Conservation (phyloP, 2,888 invertebrate species). For the Callyntrura sp. region DNA sequence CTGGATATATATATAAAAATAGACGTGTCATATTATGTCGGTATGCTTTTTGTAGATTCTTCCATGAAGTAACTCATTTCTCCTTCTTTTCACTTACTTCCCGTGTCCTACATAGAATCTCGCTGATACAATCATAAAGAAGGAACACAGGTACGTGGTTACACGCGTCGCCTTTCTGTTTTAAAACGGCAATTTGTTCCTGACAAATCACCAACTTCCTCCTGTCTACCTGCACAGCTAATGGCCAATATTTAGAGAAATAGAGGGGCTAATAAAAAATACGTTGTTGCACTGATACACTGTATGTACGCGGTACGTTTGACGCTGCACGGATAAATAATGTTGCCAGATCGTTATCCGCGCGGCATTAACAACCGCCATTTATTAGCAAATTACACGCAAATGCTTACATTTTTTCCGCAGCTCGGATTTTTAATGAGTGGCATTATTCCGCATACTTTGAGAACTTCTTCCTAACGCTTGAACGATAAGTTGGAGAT, state of each 20-base stretch:
- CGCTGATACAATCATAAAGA: too few relatives aligned
- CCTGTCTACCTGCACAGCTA: background rate
- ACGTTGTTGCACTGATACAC: too few relatives aligned
- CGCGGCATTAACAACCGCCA: constrained; percentile 56
- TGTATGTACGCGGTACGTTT: background rate
- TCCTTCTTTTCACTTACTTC: too few relatives aligned
- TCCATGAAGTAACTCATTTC: too few relatives aligned
- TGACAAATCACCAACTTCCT: constrained; percentile 19
- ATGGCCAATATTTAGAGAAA: constrained; percentile 84
- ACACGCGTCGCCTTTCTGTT: background rate
- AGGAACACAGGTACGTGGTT: too few relatives aligned
- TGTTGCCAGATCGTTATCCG: constrained; percentile 60
- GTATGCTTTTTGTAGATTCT: background rate
- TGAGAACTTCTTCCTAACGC: background rate
- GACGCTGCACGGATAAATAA: too few relatives aligned
- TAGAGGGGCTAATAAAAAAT: constrained; percentile 86
- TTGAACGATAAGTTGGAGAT: too few relatives aligned
- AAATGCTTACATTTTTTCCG: constrained; percentile 25
- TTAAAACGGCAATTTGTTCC: constrained; percentile 46
- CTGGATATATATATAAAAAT: too few relatives aligned
- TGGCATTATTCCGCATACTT: constrained; percentile 43
- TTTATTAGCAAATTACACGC: constrained; percentile 61
- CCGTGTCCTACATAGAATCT: too few relatives aligned
- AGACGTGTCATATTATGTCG: too few relatives aligned
- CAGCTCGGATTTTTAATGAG: constrained; percentile 55